phyloP scores from a whole-genome alignment of 2,113 vertebrate species.

The Okapia johnstoni region DNA sequence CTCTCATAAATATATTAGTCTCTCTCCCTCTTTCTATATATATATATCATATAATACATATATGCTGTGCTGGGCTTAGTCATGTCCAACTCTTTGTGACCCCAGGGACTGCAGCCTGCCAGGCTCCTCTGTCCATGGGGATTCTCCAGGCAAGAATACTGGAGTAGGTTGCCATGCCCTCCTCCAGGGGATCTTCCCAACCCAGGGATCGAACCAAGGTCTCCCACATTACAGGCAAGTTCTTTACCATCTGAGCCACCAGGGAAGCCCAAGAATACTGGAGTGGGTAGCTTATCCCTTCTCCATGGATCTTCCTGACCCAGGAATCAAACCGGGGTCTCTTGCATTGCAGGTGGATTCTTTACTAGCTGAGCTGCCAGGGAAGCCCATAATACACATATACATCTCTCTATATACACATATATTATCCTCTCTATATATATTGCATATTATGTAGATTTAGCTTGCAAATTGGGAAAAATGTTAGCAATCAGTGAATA shows the following conservation, averaged over 20 bases:
- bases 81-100: not conserved
- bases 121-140: not conserved
- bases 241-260: not conserved
- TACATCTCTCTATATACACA: not conserved
- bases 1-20: not conserved
- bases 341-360: not conserved
- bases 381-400: not conserved
- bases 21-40: not conserved
- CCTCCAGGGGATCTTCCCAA: not conserved
- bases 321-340: not conserved
- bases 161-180: not conserved
- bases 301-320: not conserved
- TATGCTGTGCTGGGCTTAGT: not conserved
- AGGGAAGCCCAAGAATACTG: not conserved
- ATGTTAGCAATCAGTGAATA: not conserved
- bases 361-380: not conserved
- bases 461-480: not conserved
- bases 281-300: not conserved
- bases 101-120: not conserved
- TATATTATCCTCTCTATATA: not conserved
- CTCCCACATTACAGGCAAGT: fast-evolving
- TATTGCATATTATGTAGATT: not conserved
- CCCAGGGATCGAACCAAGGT: not conserved
- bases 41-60: not conserved
- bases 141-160: not conserved